Conservation (phyloP, 1,140 invertebrate genomes). For the Trialeurodes vaporariorum region DNA sequence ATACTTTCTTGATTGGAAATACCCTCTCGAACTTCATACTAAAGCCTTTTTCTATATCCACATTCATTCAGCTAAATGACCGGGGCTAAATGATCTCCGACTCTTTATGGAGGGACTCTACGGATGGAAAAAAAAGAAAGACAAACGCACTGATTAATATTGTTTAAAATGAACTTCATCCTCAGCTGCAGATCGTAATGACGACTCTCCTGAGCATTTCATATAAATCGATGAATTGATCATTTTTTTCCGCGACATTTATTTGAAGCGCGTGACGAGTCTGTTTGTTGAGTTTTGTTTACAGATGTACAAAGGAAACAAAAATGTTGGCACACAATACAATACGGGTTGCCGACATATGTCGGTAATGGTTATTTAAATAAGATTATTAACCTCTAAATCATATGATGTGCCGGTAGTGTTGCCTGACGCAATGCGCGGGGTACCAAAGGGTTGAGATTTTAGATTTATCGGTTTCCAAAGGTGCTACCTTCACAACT, state of each 20-base stretch:
- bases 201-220: background rate
- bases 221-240: background rate
- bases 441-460: background rate
- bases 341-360: background rate
- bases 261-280: background rate
- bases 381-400: constrained; percentile 1
- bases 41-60: no score
- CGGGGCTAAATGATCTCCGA: no score
- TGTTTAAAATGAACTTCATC: background rate
- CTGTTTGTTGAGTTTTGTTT: background rate
- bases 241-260: background rate
- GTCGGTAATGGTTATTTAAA: background rate
- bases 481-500: background rate
- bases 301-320: background rate
- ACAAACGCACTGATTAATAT: background rate
- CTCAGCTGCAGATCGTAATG: background rate
- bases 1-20: no score
- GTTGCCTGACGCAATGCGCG: no score
- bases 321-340: background rate
- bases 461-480: background rate
- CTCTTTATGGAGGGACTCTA: no score
- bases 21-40: no score
- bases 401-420: background rate
- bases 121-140: background rate
- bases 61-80: no score